These are phyloP conservation scores for Amphimallon solstitiale DNA, from an alignment of 2,888 invertebrate species.

Conservation along the genomic window DNA sequence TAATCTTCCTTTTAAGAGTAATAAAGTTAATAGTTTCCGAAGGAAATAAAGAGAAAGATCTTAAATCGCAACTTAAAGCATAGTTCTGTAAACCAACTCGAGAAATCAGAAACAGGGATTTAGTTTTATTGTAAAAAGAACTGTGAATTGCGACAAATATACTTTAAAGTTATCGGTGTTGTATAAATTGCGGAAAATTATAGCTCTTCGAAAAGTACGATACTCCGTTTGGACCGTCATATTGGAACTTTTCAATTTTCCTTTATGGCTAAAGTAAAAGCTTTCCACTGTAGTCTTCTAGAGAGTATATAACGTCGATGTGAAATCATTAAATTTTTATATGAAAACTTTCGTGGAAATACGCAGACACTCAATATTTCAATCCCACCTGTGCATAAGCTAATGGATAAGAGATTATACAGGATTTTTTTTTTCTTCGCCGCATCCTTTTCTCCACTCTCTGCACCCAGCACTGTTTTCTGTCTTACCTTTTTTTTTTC, in stretches of 20 bases:
- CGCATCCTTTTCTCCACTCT: neutral
- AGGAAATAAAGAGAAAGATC: too few relatives aligned
- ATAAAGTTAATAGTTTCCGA: too few relatives aligned
- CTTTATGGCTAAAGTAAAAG: conserved; percentile 58
- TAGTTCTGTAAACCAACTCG: too few relatives aligned
- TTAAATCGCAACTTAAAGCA: too few relatives aligned
- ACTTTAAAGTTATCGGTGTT: conserved; percentile 43
- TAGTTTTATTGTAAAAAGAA: too few relatives aligned
- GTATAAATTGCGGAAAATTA: conserved; percentile 45
- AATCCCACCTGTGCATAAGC: conserved; percentile 30
- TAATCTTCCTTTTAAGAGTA: too few relatives aligned
- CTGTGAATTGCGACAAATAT: conserved; percentile 40
- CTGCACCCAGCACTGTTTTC: conserved; percentile 8
- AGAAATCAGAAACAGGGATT: too few relatives aligned
- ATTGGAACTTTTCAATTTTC: conserved; percentile 55
- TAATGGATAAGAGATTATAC: conserved; percentile 21
- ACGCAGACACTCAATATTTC: conserved; percentile 34
- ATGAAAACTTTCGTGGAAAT: conserved; percentile 45
- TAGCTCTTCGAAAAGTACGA: conserved; percentile 34
- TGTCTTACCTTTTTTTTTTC: neutral
- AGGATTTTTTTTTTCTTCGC: conserved; percentile 8
- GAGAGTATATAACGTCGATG: conserved; percentile 51
- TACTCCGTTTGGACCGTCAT: conserved; percentile 41
- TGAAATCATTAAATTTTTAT: conserved; percentile 57
- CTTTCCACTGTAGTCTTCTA: conserved; percentile 56